Conservation (phyloP, 2,113 vertebrate species). For the Hymenochirus boettgeri region DNA sequence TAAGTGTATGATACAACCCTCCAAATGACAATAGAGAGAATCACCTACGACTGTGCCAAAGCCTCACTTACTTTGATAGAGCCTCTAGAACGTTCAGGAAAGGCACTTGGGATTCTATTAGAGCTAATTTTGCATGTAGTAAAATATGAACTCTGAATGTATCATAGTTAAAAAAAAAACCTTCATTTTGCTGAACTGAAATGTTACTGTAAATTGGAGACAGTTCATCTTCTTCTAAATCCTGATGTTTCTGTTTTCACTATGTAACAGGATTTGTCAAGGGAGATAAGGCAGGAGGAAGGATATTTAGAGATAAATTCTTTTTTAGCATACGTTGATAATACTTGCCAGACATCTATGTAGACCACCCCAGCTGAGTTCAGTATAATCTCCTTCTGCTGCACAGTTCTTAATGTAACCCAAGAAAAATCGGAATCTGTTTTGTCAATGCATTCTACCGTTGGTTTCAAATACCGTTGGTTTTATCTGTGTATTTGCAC, state of each 20-base stretch:
- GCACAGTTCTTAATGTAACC: slow-evolving; percentile 9
- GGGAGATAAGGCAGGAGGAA: slow-evolving; percentile 10
- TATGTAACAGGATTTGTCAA: slow-evolving; percentile 11
- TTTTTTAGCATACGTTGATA: slow-evolving; percentile 23
- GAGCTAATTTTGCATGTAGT: no score
- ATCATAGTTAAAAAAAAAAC: neutral
- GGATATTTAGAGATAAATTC: slow-evolving; percentile 7
- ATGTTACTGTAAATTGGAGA: slow-evolving; percentile 7
- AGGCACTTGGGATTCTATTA: no score
- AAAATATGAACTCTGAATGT: no score
- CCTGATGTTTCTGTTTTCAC: slow-evolving; percentile 11
- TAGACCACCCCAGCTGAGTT: neutral
- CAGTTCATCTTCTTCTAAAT: slow-evolving; percentile 9
- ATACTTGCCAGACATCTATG: neutral
- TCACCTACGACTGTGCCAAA: no score
- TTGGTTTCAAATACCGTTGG: slow-evolving; percentile 1
- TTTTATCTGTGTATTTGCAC: no score
- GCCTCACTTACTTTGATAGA: no score
- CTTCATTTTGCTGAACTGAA: neutral
- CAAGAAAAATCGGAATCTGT: neutral
- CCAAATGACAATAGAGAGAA: no score
- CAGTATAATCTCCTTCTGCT: slow-evolving; percentile 11
- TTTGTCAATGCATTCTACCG: neutral
- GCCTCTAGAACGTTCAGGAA: no score
- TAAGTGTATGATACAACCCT: no score